These are phyloP conservation scores for Phalacrocorax brasilianus DNA, from an alignment of 2,113 vertebrate species.

Conservation along the genomic window DNA sequence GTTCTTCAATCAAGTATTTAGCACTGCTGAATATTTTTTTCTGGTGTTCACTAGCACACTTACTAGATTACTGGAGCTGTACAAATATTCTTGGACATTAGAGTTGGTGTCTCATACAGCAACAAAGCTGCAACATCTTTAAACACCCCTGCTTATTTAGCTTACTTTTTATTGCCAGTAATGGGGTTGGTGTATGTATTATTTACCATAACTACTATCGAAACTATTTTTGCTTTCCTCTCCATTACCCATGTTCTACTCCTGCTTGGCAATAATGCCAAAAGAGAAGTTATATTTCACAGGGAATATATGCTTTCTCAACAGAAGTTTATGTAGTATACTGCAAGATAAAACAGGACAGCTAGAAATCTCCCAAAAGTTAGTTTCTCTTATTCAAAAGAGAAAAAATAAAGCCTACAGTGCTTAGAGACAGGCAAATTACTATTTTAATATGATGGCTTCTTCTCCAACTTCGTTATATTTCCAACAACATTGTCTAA, in stretches of 20 bases:
- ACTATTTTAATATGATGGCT: not conserved
- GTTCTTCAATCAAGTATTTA: not conserved
- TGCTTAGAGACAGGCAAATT: not conserved
- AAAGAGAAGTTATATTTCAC: not conserved
- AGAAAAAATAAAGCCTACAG: not conserved
- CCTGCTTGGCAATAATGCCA: not conserved
- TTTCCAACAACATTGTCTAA: not conserved
- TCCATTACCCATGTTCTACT: not conserved
- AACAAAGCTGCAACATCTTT: not conserved
- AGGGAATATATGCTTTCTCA: not conserved
- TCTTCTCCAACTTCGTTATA: not conserved
- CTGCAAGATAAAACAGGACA: not conserved
- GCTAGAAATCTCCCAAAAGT: not conserved
- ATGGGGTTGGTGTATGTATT: not conserved
- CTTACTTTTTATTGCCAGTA: not conserved
- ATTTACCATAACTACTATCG: not conserved
- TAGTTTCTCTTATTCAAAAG: not conserved
- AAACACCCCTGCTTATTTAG: not conserved
- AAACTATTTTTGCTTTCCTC: not conserved
- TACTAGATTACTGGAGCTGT: accelerated
- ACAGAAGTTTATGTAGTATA: not conserved
- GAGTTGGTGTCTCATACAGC: not conserved
- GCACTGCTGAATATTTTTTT: not conserved
- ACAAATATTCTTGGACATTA: not conserved
- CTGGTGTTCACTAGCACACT: not conserved